Conservation (phyloP, 2,797 vertebrate genomes). For the Sebastes nivosus region DNA sequence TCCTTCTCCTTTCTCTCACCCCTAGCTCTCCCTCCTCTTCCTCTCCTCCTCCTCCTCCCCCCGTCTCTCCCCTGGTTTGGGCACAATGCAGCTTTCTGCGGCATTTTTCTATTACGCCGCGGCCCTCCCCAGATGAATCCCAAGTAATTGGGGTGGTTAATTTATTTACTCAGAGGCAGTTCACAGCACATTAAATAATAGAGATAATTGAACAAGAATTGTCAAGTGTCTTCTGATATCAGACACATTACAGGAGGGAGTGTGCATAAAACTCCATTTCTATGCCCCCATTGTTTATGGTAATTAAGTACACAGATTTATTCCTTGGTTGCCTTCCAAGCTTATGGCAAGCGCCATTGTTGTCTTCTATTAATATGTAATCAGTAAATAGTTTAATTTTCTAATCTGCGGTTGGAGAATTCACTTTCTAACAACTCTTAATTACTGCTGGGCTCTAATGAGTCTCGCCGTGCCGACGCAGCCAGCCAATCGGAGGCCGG, state of each 20-base stretch:
- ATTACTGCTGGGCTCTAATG: slow-evolving; percentile 99
- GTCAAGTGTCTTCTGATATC: slow-evolving; percentile 99
- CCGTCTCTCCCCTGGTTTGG: slow-evolving; percentile 77
- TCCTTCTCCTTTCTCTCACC: slow-evolving; percentile 29
- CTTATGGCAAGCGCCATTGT: slow-evolving; percentile 99
- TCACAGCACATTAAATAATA: slow-evolving; percentile 99
- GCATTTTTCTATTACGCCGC: slow-evolving; percentile 91
- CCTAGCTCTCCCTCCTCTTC: slow-evolving; percentile 12
- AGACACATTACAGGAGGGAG: slow-evolving; percentile 99
- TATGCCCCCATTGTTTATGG: slow-evolving; percentile 99
- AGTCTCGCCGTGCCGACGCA: slow-evolving; percentile 95
- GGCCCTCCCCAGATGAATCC: slow-evolving; percentile 96
- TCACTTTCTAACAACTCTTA: slow-evolving; percentile 99
- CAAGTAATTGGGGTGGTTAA: slow-evolving; percentile 99
- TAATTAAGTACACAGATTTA: slow-evolving; percentile 99
- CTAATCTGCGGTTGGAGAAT: slow-evolving; percentile 99
- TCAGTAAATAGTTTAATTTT: slow-evolving; percentile 99
- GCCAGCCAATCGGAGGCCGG: slow-evolving; percentile 91
- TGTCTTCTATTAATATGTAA: slow-evolving; percentile 99
- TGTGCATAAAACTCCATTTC: slow-evolving; percentile 99
- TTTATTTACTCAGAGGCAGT: slow-evolving; percentile 99
- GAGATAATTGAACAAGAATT: slow-evolving; percentile 99
- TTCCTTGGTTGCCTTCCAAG: slow-evolving; percentile 99
- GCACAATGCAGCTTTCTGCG: slow-evolving; percentile 91
- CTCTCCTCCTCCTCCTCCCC: neutral